Conservation (phyloP, 2,888 invertebrate genomes). For the Spodoptera littoralis region DNA sequence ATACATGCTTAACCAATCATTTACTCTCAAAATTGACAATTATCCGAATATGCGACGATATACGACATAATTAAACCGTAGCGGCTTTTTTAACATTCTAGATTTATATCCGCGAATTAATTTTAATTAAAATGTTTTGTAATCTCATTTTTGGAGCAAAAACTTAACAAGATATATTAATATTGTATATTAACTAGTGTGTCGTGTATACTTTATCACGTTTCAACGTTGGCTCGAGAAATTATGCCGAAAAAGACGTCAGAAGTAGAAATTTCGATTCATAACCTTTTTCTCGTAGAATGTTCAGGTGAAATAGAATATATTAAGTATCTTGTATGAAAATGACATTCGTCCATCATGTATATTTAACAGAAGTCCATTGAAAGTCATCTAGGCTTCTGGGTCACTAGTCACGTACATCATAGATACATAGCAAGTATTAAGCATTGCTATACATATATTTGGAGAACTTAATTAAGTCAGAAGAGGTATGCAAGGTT, state of each 20-base stretch:
- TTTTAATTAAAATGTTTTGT: too few species aligned
- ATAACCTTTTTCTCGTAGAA: constrained; percentile 6
- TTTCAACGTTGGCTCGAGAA: too few species aligned
- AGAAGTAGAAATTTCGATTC: too few species aligned
- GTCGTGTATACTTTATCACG: too few species aligned
- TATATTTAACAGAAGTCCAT: constrained; percentile 55
- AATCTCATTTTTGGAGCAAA: too few species aligned
- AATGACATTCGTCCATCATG: constrained; percentile 17
- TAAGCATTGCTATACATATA: constrained; percentile 58
- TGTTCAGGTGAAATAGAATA: constrained; percentile 11
- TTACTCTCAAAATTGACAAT: constrained; percentile 19
- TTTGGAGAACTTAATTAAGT: constrained; percentile 67
- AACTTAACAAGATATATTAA: too few species aligned
- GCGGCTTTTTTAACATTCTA: too few species aligned
- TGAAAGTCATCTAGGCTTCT: constrained; percentile 63
- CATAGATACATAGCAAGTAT: constrained; percentile 50
- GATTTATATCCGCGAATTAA: too few species aligned
- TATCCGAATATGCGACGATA: constrained; percentile 9
- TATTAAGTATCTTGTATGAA: constrained; percentile 6
- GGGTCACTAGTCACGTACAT: constrained; percentile 63
- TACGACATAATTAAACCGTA: too few species aligned
- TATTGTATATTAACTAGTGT: too few species aligned
- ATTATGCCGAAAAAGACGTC: too few species aligned
- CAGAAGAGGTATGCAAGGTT: constrained; percentile 59
- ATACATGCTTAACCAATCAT: constrained; percentile 17